These are phyloP conservation scores for Eurystomus glaucurus DNA, from an alignment of 2,797 vertebrate species.

Conservation along the genomic window DNA sequence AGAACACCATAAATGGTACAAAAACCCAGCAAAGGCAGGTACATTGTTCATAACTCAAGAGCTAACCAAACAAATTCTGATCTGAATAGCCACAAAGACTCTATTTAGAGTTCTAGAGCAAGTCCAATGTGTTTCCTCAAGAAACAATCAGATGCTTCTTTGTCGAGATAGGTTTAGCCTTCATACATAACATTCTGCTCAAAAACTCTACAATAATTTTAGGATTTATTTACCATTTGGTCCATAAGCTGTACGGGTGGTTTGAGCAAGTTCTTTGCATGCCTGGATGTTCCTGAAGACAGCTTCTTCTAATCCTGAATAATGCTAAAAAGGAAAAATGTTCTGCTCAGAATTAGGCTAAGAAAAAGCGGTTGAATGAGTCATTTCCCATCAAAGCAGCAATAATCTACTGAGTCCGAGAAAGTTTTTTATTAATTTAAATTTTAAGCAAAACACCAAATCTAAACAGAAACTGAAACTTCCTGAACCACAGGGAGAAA, in stretches of 20 bases:
- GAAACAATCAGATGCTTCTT: not conserved
- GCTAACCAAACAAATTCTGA: not conserved
- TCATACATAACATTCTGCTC: not conserved
- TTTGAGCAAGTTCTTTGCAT: conserved; percentile 96
- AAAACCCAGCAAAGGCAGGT: not conserved
- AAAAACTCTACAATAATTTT: not conserved
- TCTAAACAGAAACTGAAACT: not conserved
- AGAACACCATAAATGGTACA: not conserved
- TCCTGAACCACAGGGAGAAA: not conserved
- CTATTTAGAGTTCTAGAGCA: not conserved
- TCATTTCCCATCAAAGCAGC: not conserved
- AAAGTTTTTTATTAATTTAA: not conserved
- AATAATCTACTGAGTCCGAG: not conserved
- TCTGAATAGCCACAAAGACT: not conserved
- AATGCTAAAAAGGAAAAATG: conserved; percentile 86
- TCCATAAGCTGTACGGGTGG: conserved; percentile 96
- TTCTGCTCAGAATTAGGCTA: not conserved
- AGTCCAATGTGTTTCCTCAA: not conserved
- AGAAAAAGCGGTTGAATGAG: not conserved
- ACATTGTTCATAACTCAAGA: not conserved
- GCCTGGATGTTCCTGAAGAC: conserved; percentile 97
- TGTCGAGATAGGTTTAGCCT: not conserved
- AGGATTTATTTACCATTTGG: conserved; percentile 90
- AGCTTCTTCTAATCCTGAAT: conserved; percentile 96
- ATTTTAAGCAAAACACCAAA: not conserved